A percentile compares a stretch with the other conserved stretches of the same genome.
Conservation (phyloP, 1,140 invertebrate species). For the Monochamus saltuarius region DNA sequence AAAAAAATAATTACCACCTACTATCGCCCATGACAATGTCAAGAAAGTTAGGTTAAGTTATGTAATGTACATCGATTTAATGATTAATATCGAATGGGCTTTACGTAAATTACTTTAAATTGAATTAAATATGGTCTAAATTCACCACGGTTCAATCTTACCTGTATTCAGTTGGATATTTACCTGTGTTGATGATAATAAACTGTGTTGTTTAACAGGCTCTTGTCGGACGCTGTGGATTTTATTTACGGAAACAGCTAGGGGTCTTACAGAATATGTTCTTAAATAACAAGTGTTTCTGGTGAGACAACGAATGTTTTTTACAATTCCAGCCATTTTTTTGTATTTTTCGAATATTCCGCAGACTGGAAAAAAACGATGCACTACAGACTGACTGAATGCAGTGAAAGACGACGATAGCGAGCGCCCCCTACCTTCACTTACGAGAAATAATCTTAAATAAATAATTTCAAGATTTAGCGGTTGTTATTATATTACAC, state of each 20-base stretch:
- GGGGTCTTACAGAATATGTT: conserved; percentile 27
- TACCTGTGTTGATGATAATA: conserved; percentile 23
- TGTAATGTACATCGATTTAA: conserved; percentile 32
- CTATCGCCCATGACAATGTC: background rate
- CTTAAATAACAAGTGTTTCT: conserved; percentile 29
- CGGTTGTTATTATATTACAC: too few species aligned
- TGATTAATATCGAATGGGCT: background rate
- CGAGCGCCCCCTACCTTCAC: too few species aligned
- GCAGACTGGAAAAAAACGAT: background rate
- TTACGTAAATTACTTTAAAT: too few species aligned
- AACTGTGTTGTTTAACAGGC: conserved; percentile 4
- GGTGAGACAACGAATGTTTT: conserved; percentile 29
- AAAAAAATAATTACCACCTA: conserved; percentile 21
- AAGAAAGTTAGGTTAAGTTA: conserved; percentile 44
- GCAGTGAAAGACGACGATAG: too few species aligned
- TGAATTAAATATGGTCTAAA: too few species aligned
- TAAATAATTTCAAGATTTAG: too few species aligned
- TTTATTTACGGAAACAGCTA: conserved; percentile 27
- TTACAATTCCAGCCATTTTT: conserved; percentile 34
- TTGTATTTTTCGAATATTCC: background rate
- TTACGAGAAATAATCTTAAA: too few species aligned
- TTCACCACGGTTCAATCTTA: too few species aligned
- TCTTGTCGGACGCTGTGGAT: background rate
- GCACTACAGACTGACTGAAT: background rate
- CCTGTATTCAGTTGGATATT: conserved; percentile 7